Evolutionary conservation across 2,113 vertebrate genomes (phyloP), one percentile per base, ranked within the genome.

Genomic region (Hemichromis elongatus): DNA sequence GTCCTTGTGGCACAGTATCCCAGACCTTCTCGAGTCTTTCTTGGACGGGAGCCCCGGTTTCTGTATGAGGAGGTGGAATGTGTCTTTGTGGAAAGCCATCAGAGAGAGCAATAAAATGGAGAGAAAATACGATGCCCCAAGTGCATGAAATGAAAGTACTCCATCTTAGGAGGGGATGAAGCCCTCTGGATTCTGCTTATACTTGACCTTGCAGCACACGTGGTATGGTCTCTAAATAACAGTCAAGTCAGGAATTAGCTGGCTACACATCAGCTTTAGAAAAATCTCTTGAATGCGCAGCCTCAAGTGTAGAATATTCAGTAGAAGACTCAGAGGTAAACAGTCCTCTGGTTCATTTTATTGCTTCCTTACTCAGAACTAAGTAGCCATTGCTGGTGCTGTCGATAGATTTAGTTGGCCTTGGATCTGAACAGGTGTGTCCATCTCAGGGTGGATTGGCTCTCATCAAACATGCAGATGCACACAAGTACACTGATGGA

Each of bases 71-170:
- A 89, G 90, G 87, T 94, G 90, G 92, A 93, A 92, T 93, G 92
- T 92, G 87, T 94, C 93, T 94, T 93, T 94, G 88, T 93, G 92
- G 89, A 92, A 93, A 89, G 87, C 78, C 83, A 89, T 92, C 77
- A 84, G 88, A 90, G 84, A 93, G 90, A 89, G 93, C 92, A 94
- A 94, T 95, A 95, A 95, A 94, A 93, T 83, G 86, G 87, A 86
- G 88, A 92, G 90, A 94, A 94, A 92, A 93, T 94, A 95, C 84
- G 86, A 92, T 89, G 92, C 92, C 92, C 91, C 87, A 61, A 93
- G 93, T 93, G 85, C 91, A 78, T 89, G 86, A 94, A 95, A 95
- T 94, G 92, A 96, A 95, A 94, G 93, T 84, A 88, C 90, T 96
- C 91, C 86, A 93, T 95, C 93, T 95, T 94, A 84, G 61, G 82